A percentile compares a stretch with the other conserved stretches of the same genome.
Evolutionary conservation across 2,888 invertebrate species (phyloP).

Genomic region (Rhingia rostrata): DNA sequence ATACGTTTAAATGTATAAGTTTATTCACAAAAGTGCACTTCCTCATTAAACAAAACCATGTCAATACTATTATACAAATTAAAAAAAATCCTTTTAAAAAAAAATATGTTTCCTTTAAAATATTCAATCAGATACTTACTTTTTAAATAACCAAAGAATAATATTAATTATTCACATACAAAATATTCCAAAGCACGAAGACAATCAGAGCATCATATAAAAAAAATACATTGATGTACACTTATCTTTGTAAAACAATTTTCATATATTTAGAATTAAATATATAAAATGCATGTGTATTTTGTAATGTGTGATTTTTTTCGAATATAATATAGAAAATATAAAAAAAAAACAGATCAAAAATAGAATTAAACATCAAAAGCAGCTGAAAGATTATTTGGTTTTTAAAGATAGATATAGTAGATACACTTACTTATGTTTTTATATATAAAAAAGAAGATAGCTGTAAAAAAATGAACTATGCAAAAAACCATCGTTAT

Average conservation of each 20-base stretch:
- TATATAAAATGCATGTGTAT: slow-evolving; percentile 45
- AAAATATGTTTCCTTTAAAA: too few species aligned
- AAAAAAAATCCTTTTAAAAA: neutral
- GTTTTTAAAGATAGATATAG: slow-evolving; percentile 10
- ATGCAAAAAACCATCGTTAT: slow-evolving; percentile 44
- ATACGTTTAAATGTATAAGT: too few species aligned
- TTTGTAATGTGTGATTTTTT: slow-evolving; percentile 23
- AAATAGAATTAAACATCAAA: slow-evolving; percentile 52
- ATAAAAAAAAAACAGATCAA: slow-evolving; percentile 10
- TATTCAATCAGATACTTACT: slow-evolving; percentile 29
- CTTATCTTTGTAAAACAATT: neutral
- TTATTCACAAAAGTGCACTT: too few species aligned
- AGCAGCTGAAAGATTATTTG: slow-evolving; percentile 48
- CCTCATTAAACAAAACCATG: too few species aligned
- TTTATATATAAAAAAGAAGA: slow-evolving; percentile 17
- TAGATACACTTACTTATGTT: slow-evolving; percentile 5
- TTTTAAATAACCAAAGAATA: slow-evolving; percentile 1
- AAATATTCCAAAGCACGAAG: slow-evolving; percentile 31
- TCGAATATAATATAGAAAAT: slow-evolving; percentile 13
- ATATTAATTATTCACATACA: neutral
- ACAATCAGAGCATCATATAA: slow-evolving; percentile 38
- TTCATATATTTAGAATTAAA: slow-evolving; percentile 14
- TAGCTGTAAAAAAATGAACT: slow-evolving; percentile 29
- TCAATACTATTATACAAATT: neutral
- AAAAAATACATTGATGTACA: slow-evolving; percentile 14